Evolutionary conservation across 2,888 invertebrate species (phyloP).

Genomic region (Nymphalis c-album): DNA sequence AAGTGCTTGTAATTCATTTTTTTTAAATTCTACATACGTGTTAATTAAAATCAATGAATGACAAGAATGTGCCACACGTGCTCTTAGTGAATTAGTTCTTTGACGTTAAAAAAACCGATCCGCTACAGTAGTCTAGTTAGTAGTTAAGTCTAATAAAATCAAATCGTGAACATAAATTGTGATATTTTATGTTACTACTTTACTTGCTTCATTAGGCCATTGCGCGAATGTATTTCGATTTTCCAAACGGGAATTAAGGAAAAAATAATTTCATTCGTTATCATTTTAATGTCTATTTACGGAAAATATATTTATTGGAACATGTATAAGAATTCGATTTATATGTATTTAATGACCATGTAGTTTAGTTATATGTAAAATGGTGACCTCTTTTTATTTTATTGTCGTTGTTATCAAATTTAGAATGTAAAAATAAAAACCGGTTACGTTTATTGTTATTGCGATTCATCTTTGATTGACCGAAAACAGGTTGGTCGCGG

Average conservation of each 20-base stretch:
- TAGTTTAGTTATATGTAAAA: too few species aligned
- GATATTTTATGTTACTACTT: slow-evolving; percentile 19
- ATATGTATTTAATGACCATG: too few species aligned
- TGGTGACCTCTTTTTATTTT: neutral
- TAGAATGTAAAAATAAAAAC: slow-evolving; percentile 31
- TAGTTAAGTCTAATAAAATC: slow-evolving; percentile 5
- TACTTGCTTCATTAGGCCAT: slow-evolving; percentile 35
- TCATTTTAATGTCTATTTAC: too few species aligned
- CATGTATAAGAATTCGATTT: too few species aligned
- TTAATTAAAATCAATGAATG: slow-evolving; percentile 2
- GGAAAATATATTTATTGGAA: too few species aligned
- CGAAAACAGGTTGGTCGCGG: slow-evolving; percentile 52
- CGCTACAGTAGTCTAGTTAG: slow-evolving; percentile 5
- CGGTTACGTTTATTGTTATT: slow-evolving; percentile 40
- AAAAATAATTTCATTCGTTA: neutral
- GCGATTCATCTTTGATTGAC: slow-evolving; percentile 34
- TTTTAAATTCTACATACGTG: neutral
- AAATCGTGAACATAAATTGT: slow-evolving; percentile 20
- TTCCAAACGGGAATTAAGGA: slow-evolving; percentile 13
- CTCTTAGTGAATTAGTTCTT: slow-evolving; percentile 1
- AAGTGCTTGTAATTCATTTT: neutral
- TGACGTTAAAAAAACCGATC: slow-evolving; percentile 14
- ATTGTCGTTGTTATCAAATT: neutral
- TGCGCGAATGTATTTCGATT: slow-evolving; percentile 13
- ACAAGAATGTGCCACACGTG: slow-evolving; percentile 6